phyloP scores from a whole-genome alignment of 2,888 invertebrate genomes.

The Diaprepes abbreviatus region DNA sequence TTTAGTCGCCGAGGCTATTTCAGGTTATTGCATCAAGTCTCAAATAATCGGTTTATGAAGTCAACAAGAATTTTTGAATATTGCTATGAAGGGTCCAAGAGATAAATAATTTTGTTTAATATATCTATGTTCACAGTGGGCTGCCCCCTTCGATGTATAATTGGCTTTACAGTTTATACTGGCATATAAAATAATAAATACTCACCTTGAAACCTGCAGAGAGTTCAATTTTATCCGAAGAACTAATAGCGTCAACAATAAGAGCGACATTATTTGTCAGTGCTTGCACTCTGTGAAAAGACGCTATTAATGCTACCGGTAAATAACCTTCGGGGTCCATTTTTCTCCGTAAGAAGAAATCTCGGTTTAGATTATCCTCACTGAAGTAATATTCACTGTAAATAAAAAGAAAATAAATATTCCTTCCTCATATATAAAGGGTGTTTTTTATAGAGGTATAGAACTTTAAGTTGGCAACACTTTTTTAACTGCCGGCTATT shows the following conservation, averaged over 20 bases:
- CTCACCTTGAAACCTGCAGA: constrained; percentile 78
- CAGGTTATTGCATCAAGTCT: too few species aligned
- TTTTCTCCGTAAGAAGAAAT: constrained; percentile 96
- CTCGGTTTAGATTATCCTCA: constrained; percentile 93
- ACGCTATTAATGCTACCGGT: constrained; percentile 93
- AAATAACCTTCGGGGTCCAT: constrained; percentile 96
- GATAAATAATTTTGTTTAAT: too few species aligned
- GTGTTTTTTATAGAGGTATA: too few species aligned
- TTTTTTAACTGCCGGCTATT: too few species aligned
- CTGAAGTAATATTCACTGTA: constrained; percentile 99
- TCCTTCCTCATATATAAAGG: too few species aligned
- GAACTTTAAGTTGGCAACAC: too few species aligned
- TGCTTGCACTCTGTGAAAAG: constrained; percentile 93
- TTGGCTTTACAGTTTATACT: not conserved
- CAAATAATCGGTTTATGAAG: too few species aligned
- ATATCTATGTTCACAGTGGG: too few species aligned
- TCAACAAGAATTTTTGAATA: too few species aligned
- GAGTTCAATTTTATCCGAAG: constrained; percentile 89
- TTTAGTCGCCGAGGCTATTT: too few species aligned
- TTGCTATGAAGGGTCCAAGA: too few species aligned
- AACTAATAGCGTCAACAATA: constrained; percentile 87
- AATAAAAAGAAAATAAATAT: constrained; percentile 42
- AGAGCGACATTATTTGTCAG: constrained; percentile 87
- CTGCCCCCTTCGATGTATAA: not conserved
- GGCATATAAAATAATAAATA: too few species aligned